Evolutionary conservation across 2,113 vertebrate genomes (phyloP), one percentile per base, ranked within the genome.

Genomic region (Pavo muticus): DNA sequence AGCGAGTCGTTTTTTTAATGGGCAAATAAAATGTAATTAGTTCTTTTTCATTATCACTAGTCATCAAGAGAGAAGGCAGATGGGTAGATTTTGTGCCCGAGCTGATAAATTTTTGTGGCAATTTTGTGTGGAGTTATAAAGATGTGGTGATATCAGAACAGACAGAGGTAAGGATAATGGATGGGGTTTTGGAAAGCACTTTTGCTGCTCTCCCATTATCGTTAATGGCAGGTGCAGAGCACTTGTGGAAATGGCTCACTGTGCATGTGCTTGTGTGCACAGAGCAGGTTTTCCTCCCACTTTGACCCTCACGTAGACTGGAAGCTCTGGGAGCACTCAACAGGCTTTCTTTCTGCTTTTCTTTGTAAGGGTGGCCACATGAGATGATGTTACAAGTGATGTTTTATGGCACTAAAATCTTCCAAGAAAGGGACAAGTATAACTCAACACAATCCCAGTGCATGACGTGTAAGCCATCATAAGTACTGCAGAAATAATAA

Each of bases 11-110:
- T 61, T 81, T 70, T 93, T 81, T 81, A 88, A 86, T 78, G 40
- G 79, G 44, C 76, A 82, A 78, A 94, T 84, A 78, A 88, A 84
- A 69, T 11, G 7, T 76, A 78, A 92, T 94, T 93, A 87, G 65
- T 89, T 91, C 37, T 82, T 91, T 78, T 85, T 86, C 72, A 57
- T 91, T 95, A 84, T 91, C 76, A 48, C 35, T 80, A 69, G 61
- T 81, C 75, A 94, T 86, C 72, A 65, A 40, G 40, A 90, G 88
- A 81, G 83, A 91, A 93, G 75, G 69, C 56, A 88, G 91, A 15
- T 65, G 56, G 50, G 52, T 68, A 47, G 50, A 37, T 87, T 92
- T 94, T 85, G 64, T 90, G 78, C 70, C 67, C 0, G 0, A 75
- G 85, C 75, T 8, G 18, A 83, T 90, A 83, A 45, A 20, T 14